These are phyloP conservation scores for Taenioides sp. DNA, from an alignment of 2,797 vertebrate species.

Conservation along the genomic window DNA sequence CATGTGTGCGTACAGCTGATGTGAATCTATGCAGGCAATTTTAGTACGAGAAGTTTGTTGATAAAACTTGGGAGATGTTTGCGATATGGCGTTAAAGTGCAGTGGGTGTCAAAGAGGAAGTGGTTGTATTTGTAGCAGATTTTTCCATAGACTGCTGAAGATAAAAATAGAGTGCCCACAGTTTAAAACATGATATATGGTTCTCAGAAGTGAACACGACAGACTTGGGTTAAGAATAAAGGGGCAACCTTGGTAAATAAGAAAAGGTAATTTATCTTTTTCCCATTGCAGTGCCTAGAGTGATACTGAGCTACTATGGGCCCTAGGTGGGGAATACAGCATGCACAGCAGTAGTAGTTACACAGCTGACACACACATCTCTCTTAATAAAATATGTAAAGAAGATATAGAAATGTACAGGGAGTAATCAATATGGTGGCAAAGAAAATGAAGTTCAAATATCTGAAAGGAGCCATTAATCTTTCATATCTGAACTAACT, in stretches of 20 bases:
- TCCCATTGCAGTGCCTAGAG: neutral
- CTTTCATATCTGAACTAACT: neutral
- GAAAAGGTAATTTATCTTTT: neutral
- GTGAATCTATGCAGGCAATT: constrained; percentile 14
- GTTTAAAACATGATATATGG: constrained; percentile 44
- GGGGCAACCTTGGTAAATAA: constrained; percentile 22
- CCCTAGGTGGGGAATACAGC: neutral
- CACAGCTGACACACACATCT: neutral
- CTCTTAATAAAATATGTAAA: neutral
- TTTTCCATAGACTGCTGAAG: constrained; percentile 57
- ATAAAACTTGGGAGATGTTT: neutral
- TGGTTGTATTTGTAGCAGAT: constrained; percentile 39
- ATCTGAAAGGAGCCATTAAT: neutral
- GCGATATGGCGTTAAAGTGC: constrained; percentile 24
- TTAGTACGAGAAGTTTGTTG: constrained; percentile 6
- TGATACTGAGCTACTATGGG: neutral
- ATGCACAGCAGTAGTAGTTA: neutral
- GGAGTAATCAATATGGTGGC: neutral
- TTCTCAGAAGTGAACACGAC: constrained; percentile 40
- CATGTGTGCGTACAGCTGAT: constrained; percentile 20
- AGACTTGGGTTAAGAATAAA: constrained; percentile 29
- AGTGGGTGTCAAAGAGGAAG: constrained; percentile 38
- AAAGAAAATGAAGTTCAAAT: neutral
- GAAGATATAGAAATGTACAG: neutral
- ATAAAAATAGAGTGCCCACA: constrained; percentile 43